Evolutionary conservation across 2,113 vertebrate species (phyloP), one percentile per base, ranked within the genome.

Genomic region (Sinocyclocheilus rhinocerous): DNA sequence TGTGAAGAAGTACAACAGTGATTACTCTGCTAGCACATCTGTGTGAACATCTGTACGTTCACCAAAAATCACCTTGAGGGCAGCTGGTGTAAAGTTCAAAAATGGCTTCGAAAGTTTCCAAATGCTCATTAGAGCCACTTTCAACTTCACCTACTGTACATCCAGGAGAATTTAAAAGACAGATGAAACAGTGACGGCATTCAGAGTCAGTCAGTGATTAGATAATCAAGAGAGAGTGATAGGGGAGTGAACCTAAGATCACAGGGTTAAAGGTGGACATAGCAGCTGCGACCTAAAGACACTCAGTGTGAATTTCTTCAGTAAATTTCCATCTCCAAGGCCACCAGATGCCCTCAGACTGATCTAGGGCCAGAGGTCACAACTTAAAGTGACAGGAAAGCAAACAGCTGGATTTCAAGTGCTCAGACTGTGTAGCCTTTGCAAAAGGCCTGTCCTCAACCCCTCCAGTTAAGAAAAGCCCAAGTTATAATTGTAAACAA

Each of bases 301-400:
- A 65, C 73, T 52, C 45, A 50, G 72, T 63, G 70, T 84, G 36
- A 48, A 69, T 69, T 52, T 65, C 81, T 83, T 83, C 10, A 12
- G 81, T 70, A 83, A 18, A 84, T 84, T 84, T 84, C 73, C 83
- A 84, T 84, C 26, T 33, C 72, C 83, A 67, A n/a, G 59, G 24
- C 59, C 45, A 69, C 24, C 45, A 70, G 10, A 83, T 33, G 18
- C 12, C 22, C 73, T 36, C 55, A 63, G 57, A 18, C 39, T 33
- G 39, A 69, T 45, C 55, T 42, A 15, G 50, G 36, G 24, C 70
- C 22, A 63, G 24, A 59, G n/a, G 4, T 80, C 82, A 36, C 20
- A 1, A 18, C 52, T 42, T 83, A 33, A 7, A 69, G 11, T 48
- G 55, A 36, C 50, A 39, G 4, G 50, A 42, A 70, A 80, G 13